Conservation (phyloP, 2,888 invertebrate genomes). For the Eupithecia subumbrata region DNA sequence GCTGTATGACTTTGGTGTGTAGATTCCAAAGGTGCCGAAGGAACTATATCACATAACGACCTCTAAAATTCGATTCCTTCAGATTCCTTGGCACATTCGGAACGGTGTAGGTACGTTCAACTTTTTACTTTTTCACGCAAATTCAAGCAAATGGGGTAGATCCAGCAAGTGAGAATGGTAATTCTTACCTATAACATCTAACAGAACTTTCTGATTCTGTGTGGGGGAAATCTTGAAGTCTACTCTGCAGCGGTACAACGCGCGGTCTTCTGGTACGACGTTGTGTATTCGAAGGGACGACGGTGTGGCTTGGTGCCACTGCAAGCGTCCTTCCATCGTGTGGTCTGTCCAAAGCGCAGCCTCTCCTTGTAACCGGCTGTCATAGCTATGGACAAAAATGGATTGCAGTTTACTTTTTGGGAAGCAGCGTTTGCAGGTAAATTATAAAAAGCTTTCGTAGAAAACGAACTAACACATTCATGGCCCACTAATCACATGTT, state of each 20-base stretch:
- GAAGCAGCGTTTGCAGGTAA: too few species aligned
- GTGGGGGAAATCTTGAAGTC: slow-evolving; percentile 92
- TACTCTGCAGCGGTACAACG: slow-evolving; percentile 91
- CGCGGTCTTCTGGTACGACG: slow-evolving; percentile 88
- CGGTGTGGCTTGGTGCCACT: slow-evolving; percentile 86
- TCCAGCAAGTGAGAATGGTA: background rate
- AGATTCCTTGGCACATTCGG: background rate
- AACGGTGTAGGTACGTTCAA: background rate
- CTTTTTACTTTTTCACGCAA: background rate
- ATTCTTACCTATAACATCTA: slow-evolving; percentile 88
- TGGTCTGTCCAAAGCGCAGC: slow-evolving; percentile 90
- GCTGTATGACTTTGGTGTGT: background rate
- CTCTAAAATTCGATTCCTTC: background rate
- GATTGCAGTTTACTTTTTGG: background rate
- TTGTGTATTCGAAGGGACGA: slow-evolving; percentile 88
- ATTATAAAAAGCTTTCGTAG: too few species aligned
- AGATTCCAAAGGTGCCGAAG: background rate
- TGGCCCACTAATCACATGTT: too few species aligned
- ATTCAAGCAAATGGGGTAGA: background rate
- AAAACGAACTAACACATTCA: too few species aligned
- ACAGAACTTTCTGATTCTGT: slow-evolving; percentile 88
- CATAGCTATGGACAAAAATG: slow-evolving; percentile 84
- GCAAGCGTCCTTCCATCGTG: slow-evolving; percentile 86
- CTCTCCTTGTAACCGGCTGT: slow-evolving; percentile 83
- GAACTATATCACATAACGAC: background rate